These are phyloP conservation scores for Bradypodion pumilum DNA, from an alignment of 2,797 vertebrate genomes.

Conservation along the genomic window DNA sequence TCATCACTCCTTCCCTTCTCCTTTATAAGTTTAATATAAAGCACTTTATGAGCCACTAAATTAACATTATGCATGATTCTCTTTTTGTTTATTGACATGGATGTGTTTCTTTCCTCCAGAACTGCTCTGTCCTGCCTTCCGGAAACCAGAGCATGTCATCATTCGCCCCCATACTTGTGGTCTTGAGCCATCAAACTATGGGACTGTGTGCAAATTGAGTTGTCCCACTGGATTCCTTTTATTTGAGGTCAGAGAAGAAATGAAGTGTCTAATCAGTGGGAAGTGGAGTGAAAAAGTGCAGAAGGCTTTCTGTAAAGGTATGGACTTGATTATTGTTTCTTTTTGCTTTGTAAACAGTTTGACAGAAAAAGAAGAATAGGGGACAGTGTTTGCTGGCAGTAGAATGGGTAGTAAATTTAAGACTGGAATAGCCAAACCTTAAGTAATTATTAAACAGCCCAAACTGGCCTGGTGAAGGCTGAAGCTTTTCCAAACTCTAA, in stretches of 20 bases:
- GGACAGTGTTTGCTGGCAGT: neutral
- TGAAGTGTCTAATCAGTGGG: slow-evolving; percentile 85
- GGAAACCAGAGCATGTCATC: slow-evolving; percentile 76
- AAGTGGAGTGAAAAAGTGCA: slow-evolving; percentile 87
- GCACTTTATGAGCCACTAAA: neutral
- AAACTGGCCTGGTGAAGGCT: neutral
- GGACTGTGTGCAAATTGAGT: slow-evolving; percentile 82
- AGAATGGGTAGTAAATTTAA: neutral
- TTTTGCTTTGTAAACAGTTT: too few species aligned
- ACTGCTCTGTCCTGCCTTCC: slow-evolving; percentile 82
- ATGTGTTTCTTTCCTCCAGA: slow-evolving; percentile 74
- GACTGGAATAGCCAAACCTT: neutral
- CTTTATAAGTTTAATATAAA: neutral
- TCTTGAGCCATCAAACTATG: slow-evolving; percentile 76
- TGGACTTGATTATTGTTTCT: slow-evolving; percentile 28
- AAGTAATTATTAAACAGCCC: neutral
- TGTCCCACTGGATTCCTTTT: slow-evolving; percentile 87
- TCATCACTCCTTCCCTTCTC: neutral
- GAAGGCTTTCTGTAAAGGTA: slow-evolving; percentile 88
- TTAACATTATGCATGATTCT: neutral
- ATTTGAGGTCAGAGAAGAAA: slow-evolving; percentile 80
- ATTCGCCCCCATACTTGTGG: slow-evolving; percentile 84
- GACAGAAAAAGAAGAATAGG: neutral
- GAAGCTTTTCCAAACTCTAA: too few species aligned
- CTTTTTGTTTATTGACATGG: neutral